Percentiles rank a stretch among this genome's conserved stretches.
Evolutionary conservation across 2,797 vertebrate genomes (phyloP).

Genomic region (Anguilla marmorata): DNA sequence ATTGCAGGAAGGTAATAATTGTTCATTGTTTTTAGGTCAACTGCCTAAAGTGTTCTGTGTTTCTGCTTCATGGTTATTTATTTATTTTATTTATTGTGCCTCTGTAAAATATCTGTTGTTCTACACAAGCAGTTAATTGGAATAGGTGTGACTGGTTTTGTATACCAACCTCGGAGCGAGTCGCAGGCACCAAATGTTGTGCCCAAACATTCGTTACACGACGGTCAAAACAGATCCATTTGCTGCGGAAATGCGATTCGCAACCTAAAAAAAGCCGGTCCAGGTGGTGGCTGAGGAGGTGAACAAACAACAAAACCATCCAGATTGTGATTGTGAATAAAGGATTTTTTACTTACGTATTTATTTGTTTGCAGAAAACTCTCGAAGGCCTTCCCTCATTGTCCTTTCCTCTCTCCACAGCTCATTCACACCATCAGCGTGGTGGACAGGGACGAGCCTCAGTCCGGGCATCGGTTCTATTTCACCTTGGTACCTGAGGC

Average conservation of each 20-base stretch:
- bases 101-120: slow-evolving; percentile 48
- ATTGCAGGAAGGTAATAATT: slow-evolving; percentile 53
- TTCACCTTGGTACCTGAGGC: slow-evolving; percentile 88
- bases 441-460: slow-evolving; percentile 92
- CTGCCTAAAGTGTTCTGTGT: slow-evolving; percentile 46
- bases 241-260: not conserved
- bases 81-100: not conserved
- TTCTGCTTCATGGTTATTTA: slow-evolving; percentile 21
- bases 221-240: not conserved
- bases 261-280: not conserved
- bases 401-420: slow-evolving; percentile 61
- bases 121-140: slow-evolving; percentile 43
- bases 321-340: not conserved
- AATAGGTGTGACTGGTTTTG: slow-evolving; percentile 41
- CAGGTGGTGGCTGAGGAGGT: not conserved
- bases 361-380: not conserved
- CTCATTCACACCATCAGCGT: slow-evolving; percentile 98
- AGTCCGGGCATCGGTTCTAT: slow-evolving; percentile 88
- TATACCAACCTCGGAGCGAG: slow-evolving; percentile 31
- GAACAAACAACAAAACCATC: not conserved
- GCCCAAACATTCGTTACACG: not conserved
- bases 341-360: not conserved
- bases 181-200: slow-evolving; percentile 19
- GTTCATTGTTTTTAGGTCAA: slow-evolving; percentile 46
- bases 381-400: not conserved